phyloP scores from a whole-genome alignment of 2,113 vertebrate species.

The Dasyprocta punctata region DNA sequence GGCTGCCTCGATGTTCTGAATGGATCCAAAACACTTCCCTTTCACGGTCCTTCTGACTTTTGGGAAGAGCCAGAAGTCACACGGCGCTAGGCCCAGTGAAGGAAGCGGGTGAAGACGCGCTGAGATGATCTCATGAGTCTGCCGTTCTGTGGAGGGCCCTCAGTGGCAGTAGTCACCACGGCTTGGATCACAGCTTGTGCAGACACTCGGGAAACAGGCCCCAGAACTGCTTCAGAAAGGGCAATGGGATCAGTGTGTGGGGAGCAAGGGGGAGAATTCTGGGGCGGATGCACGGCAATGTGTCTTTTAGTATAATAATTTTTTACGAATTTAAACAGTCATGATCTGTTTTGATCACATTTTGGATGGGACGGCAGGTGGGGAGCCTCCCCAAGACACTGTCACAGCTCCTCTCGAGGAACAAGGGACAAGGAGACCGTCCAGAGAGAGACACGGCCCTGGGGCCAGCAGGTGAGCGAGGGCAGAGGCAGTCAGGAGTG shows the following conservation, averaged over 20 bases:
- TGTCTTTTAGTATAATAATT: not conserved
- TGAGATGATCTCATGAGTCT: not conserved
- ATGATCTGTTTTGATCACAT: not conserved
- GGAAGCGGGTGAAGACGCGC: not conserved
- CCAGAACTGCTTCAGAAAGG: not conserved
- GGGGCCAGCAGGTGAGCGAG: not conserved
- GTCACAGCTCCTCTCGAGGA: not conserved
- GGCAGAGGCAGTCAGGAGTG: not conserved
- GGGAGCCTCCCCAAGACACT: not conserved
- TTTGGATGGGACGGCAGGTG: not conserved
- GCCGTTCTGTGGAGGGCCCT: not conserved
- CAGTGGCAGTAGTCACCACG: not conserved
- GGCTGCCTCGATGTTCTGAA: not conserved
- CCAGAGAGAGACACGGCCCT: too few species aligned
- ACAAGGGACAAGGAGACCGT: fast-evolving
- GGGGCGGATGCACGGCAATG: not conserved
- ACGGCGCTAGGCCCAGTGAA: not conserved
- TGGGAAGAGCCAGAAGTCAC: not conserved
- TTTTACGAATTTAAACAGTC: not conserved
- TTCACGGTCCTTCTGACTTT: not conserved
- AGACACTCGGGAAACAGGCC: not conserved
- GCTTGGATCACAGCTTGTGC: not conserved
- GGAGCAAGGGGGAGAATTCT: not conserved
- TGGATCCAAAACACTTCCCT: not conserved
- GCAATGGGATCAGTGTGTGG: not conserved